Conservation (phyloP, 1,140 invertebrate genomes). For the Polypedilum vanderplanki region DNA sequence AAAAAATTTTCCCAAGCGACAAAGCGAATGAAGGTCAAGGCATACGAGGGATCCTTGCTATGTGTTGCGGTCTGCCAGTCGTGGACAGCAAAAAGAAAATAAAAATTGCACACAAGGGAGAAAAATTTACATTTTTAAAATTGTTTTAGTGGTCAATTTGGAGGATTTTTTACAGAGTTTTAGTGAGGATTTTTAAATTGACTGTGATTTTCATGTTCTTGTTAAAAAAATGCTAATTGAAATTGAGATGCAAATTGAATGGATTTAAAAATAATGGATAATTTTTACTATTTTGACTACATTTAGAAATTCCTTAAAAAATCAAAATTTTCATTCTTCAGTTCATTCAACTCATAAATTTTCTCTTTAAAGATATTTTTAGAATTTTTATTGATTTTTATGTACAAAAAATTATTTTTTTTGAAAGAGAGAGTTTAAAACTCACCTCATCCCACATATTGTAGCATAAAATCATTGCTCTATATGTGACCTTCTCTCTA, state of each 20-base stretch:
- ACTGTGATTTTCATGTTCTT: neutral
- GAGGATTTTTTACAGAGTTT: neutral
- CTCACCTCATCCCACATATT: too few species aligned
- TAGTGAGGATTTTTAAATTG: neutral
- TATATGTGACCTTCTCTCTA: too few species aligned
- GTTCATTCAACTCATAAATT: too few species aligned
- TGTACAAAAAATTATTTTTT: too few species aligned
- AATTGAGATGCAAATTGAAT: slow-evolving; percentile 3
- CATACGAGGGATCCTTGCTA: neutral
- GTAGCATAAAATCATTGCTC: too few species aligned
- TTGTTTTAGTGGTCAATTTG: slow-evolving; percentile 18
- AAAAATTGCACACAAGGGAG: slow-evolving; percentile 10
- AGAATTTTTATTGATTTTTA: too few species aligned
- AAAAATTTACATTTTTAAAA: slow-evolving; percentile 3
- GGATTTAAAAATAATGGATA: neutral
- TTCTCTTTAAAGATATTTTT: too few species aligned
- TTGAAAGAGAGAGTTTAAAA: too few species aligned
- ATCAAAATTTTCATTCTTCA: too few species aligned
- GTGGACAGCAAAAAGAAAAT: neutral
- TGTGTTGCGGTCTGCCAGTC: neutral
- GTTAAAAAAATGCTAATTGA: neutral
- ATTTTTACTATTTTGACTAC: too few species aligned
- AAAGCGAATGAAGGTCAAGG: neutral
- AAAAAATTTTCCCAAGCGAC: slow-evolving; percentile 1
- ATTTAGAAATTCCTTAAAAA: too few species aligned